phyloP scores from a whole-genome alignment of 2,797 vertebrate species.

The Austrolebias charrua region DNA sequence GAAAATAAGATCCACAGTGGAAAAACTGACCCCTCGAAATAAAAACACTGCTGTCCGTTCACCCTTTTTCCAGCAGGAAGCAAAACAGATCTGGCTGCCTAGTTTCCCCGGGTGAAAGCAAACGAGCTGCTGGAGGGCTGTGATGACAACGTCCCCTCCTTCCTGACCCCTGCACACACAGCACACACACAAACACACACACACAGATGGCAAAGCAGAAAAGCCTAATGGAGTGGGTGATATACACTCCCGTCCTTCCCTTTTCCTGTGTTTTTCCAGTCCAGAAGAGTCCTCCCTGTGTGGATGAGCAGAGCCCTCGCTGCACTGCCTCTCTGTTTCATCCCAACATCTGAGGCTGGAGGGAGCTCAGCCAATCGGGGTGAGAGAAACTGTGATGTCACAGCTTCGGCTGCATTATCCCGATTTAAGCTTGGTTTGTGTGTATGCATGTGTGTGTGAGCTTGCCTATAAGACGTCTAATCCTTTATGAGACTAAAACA shows the following conservation, averaged over 20 bases:
- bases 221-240: conserved; percentile 59
- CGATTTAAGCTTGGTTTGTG: conserved; percentile 50
- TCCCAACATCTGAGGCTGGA: conserved; percentile 68
- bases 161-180: conserved; percentile 52
- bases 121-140: conserved; percentile 67
- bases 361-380: conserved; percentile 79
- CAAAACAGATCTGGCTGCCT: conserved; percentile 72
- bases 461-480: conserved; percentile 40
- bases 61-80: conserved; percentile 68
- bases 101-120: conserved; percentile 65
- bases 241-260: conserved; percentile 64
- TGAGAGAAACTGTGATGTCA: conserved; percentile 76
- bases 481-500: conserved; percentile 38
- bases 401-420: conserved; percentile 66
- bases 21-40: conserved; percentile 34
- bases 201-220: conserved; percentile 33
- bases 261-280: conserved; percentile 68
- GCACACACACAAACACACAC: conserved; percentile 27
- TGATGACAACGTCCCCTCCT: conserved; percentile 68
- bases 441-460: conserved; percentile 2
- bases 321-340: conserved; percentile 72
- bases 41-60: conserved; percentile 52
- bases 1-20: conserved; percentile 68
- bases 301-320: conserved; percentile 74
- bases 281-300: conserved; percentile 72